phyloP scores from a whole-genome alignment of 2,113 vertebrate species.

The Laticauda colubrina region DNA sequence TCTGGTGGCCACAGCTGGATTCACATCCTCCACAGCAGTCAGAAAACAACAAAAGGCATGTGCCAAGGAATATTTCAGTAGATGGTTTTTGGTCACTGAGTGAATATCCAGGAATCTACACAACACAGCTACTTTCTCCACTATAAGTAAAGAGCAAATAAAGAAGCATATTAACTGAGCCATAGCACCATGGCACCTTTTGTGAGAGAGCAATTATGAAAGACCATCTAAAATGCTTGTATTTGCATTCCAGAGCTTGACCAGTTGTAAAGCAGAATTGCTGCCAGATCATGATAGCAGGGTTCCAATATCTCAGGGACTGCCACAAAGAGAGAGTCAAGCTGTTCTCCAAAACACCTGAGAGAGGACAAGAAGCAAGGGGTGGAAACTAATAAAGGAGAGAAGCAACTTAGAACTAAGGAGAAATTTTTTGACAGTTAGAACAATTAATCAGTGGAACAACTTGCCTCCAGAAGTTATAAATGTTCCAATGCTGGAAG shows the following conservation, averaged over 20 bases:
- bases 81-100: constrained; percentile 96
- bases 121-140: constrained; percentile 94
- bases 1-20: constrained; percentile 94
- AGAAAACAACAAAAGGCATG: constrained; percentile 98
- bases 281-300: background rate
- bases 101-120: constrained; percentile 97
- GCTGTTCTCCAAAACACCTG: too few species aligned
- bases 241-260: background rate
- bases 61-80: constrained; percentile 93
- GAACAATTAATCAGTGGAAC: too few species aligned
- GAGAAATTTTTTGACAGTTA: too few species aligned
- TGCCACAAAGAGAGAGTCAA: too few species aligned
- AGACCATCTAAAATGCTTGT: background rate
- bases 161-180: constrained; percentile 22
- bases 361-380: too few species aligned
- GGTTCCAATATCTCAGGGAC: too few species aligned
- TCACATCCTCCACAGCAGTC: constrained; percentile 95
- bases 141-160: constrained; percentile 67
- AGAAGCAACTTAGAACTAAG: too few species aligned
- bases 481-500: too few species aligned
- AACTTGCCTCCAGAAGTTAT: too few species aligned
- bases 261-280: background rate
- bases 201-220: constrained; percentile 22
- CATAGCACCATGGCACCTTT: background rate
- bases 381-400: too few species aligned